Evolutionary conservation across 1,140 invertebrate species (phyloP), one percentile per base, ranked within the genome.

Genomic region (Sarcophaga peregrina): DNA sequence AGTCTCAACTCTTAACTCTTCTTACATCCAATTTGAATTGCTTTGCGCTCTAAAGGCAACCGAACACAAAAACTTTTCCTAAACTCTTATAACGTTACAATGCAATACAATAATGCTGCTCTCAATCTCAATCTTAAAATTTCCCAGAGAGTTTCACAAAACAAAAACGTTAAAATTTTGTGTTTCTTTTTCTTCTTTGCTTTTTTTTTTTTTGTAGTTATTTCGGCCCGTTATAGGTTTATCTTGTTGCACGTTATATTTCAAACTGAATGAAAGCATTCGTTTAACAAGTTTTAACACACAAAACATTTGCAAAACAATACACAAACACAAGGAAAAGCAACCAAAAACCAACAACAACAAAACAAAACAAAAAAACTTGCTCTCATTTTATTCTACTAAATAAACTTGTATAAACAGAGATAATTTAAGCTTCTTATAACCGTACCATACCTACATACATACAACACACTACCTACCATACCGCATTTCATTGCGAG

Each of bases 191-290:
- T 20, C 11, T 73, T 73, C 13, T 46, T 17, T 52, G 52, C 20
- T 78, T 20, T 75, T 75, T 0, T 47, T 75, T 45, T 50, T 15
- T n/a, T 47, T 17, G 46, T 8, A 75, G 0, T 50, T 52, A 50
- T 78, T 78, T 78, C 13, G 46, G 25, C 25, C 45, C 75, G 75
- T 78, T 78, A 78, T 78, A 50, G 47, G 75, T 78, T 78, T 78
- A 78, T 78, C 75, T 78, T 78, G 75, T 78, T 78, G 75, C 75
- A 78, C 75, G 75, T 78, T 78, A 78, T 78, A 50, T 52, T 78
- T 78, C 75, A 78, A 78, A 78, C 75, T 78, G 50, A 78, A 37
- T 72, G 17, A 11, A 17, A 25, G 17, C 62, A 2, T 0, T 72
- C 17, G 62, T 6, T 25, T 72, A 20, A 72, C 62, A 20, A 20